phyloP scores from a whole-genome alignment of 2,113 vertebrate species.

The Edolisoma coerulescens region DNA sequence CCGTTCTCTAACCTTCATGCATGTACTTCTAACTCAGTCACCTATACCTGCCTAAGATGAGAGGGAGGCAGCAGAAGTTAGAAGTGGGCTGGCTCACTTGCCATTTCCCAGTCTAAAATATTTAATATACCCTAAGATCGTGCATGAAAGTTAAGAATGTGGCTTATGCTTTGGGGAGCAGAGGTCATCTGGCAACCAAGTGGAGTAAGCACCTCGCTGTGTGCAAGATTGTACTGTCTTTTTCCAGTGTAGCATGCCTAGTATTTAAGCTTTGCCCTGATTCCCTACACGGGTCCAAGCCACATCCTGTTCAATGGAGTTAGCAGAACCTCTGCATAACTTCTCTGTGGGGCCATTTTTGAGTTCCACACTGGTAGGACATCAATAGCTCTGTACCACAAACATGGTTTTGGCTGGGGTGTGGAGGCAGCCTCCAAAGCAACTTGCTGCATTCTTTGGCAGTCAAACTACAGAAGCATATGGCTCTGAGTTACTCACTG shows the following conservation, averaged over 20 bases:
- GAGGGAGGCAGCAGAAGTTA: neutral
- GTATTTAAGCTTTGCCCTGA: neutral
- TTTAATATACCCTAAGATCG: neutral
- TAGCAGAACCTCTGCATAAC: constrained; percentile 3
- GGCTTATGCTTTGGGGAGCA: neutral
- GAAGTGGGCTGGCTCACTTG: neutral
- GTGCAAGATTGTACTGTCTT: neutral
- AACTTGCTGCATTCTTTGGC: constrained; percentile 52
- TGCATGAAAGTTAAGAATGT: neutral
- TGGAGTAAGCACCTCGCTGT: neutral
- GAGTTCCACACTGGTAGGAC: neutral
- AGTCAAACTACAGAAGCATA: constrained; percentile 52
- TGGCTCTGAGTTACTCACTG: constrained; percentile 63
- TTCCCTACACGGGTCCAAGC: constrained; percentile 29
- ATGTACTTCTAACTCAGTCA: neutral
- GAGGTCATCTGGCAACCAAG: neutral
- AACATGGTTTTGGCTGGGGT: constrained; percentile 49
- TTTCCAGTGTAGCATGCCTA: constrained; percentile 3
- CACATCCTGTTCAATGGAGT: constrained; percentile 15
- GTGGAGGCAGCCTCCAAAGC: constrained; percentile 36
- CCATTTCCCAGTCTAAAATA: neutral
- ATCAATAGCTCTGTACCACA: constrained; percentile 16
- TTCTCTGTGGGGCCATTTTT: constrained; percentile 25
- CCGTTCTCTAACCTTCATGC: neutral
- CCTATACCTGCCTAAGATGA: neutral